Evolutionary conservation across 2,888 invertebrate species (phyloP), one percentile per base, ranked within the genome.

Genomic region (Apamea sordens): DNA sequence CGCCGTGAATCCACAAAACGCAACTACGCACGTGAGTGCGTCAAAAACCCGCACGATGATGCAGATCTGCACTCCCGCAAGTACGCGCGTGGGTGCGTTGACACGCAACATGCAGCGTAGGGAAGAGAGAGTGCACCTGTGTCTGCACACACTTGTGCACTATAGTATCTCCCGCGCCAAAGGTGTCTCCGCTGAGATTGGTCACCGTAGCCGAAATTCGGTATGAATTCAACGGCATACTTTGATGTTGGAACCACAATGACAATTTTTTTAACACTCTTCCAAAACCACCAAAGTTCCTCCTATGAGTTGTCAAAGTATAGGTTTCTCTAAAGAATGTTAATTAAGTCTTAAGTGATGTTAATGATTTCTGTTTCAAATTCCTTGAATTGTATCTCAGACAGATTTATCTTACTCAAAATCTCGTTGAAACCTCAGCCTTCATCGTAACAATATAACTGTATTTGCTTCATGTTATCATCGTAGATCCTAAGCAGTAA

Each of bases 401-500:
- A 15, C 24, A 69, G 18, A 84, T 21, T 2, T 11, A 69, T 64
- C 24, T 32, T 10, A 80, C 36, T 83, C 28, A 59, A 78, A 78
- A 84, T 70, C 56, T 69, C 21, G 41, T 15, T 18, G 8, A 50
- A 44, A 69, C 64, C 36, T 21, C 76, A 76, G 47, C 59, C 69
- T 82, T 72, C 70, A 76, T n/a, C 6, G 21, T 36, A 28, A 73
- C 63, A 76, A 64, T 63, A 76, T 71, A 72, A 73, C 61, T 63
- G 13, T 85, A 75, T 85, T 85, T 85, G 69, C 74, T 32, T 28
- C 56, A 59, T 72, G 76, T 80, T 80, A 87, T 80, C 80, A 78
- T 68, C 67, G 78, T 41, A 88, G 76, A 83, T 86, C 65, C 71
- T 56, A 56, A 78, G 83, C 74, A 77, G 75, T 82, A 82, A 85